phyloP scores from a whole-genome alignment of 2,797 vertebrate species.

The Darevskia mixta region DNA sequence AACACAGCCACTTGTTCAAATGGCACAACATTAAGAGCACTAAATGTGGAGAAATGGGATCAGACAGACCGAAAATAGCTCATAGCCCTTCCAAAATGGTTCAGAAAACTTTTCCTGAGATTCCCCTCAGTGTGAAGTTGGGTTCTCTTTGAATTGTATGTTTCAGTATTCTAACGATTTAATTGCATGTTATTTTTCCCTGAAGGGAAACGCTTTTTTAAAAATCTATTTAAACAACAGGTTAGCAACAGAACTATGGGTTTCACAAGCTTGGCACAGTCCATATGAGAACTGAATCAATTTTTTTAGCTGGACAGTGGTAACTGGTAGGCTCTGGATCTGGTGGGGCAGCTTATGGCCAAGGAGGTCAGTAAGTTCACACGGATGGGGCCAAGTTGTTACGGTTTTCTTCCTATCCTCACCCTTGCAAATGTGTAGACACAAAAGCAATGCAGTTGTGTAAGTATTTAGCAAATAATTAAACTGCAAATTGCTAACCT shows the following conservation, averaged over 20 bases:
- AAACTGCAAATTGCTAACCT: no score
- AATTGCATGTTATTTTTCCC: slow-evolving; percentile 50
- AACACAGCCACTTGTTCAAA: slow-evolving; percentile 47
- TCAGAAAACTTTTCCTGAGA: slow-evolving; percentile 65
- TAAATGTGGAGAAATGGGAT: slow-evolving; percentile 59
- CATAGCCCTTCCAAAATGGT: slow-evolving; percentile 33
- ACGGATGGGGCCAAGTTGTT: no score
- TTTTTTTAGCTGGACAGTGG: not conserved
- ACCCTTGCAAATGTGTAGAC: no score
- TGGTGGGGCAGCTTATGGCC: no score
- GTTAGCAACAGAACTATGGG: not conserved
- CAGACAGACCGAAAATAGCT: not conserved
- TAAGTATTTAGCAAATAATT: no score
- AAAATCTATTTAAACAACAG: slow-evolving; percentile 20
- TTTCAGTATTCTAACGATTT: slow-evolving; percentile 51
- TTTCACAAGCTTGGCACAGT: slow-evolving; percentile 13
- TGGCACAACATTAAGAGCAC: slow-evolving; percentile 49
- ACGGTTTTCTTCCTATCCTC: no score
- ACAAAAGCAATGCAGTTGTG: no score
- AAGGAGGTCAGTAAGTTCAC: no score
- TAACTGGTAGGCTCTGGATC: no score
- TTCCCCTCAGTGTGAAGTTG: slow-evolving; percentile 1
- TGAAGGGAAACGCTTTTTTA: slow-evolving; percentile 44
- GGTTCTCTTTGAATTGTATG: slow-evolving; percentile 44
- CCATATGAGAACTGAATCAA: not conserved